phyloP scores from a whole-genome alignment of 2,797 vertebrate genomes.

The Pipistrellus pygmaeus region DNA sequence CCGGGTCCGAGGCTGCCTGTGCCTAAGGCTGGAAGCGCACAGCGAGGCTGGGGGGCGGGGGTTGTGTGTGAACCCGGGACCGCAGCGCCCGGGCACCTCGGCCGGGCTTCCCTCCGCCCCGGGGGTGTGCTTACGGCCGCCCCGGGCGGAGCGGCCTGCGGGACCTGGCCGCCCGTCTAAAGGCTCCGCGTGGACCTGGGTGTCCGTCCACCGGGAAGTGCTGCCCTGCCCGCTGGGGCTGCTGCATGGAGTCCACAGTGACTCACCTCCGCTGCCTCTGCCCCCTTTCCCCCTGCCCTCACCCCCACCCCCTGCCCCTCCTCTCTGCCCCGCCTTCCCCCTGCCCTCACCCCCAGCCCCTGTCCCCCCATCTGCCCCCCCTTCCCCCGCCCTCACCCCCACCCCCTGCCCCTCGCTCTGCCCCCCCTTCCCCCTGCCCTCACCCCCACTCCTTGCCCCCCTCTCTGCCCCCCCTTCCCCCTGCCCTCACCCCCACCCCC shows the following conservation, averaged over 20 bases:
- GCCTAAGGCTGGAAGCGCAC: no score
- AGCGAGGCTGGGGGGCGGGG: no score
- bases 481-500: conserved; percentile 35
- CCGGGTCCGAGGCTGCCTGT: no score
- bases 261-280: conserved; percentile 78
- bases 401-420: conserved; percentile 12
- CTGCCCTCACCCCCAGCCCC: no score
- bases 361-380: conserved; percentile 76
- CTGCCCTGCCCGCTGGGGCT: conserved; percentile 85
- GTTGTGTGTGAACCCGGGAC: no score
- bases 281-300: conserved; percentile 31
- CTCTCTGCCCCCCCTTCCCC: conserved; percentile 55
- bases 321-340: no score
- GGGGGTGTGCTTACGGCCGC: conserved; percentile 79
- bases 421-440: background rate
- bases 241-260: conserved; percentile 86
- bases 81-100: background rate
- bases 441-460: conserved; percentile 14
- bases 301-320: background rate
- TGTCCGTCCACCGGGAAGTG: conserved; percentile 83
- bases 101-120: background rate
- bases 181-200: conserved; percentile 83
- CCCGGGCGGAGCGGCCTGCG: conserved; percentile 65
- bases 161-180: conserved; percentile 78
- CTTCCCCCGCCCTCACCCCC: no score